These are phyloP conservation scores for Drosophila kanekoi DNA, from an alignment of 2,888 invertebrate genomes.

Conservation along the genomic window DNA sequence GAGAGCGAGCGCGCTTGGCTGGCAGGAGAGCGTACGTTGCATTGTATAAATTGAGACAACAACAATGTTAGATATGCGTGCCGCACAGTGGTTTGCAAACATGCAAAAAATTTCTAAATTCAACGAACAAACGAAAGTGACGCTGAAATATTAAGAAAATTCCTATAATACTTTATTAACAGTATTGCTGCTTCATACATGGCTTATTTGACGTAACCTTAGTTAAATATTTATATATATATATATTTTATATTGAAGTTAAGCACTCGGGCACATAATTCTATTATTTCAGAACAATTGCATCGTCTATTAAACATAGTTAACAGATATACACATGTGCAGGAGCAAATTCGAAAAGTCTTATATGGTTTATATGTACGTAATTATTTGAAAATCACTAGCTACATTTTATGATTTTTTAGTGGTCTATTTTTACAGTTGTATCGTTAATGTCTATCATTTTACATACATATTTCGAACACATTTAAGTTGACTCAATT, in stretches of 20 bases:
- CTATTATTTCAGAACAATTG: slow-evolving; percentile 11
- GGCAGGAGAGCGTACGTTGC: slow-evolving; percentile 27
- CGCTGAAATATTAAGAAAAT: slow-evolving; percentile 1
- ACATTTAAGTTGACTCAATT: slow-evolving; percentile 33
- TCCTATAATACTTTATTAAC: slow-evolving; percentile 52
- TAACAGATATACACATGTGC: slow-evolving; percentile 11
- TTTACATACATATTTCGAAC: slow-evolving; percentile 36
- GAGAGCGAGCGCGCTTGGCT: slow-evolving; percentile 20
- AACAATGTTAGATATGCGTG: slow-evolving; percentile 11
- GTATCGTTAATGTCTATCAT: slow-evolving; percentile 22
- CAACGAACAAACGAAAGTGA: not conserved
- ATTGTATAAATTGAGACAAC: slow-evolving; percentile 41
- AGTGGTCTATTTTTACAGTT: slow-evolving; percentile 31
- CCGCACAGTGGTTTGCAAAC: slow-evolving; percentile 37
- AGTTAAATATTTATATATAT: slow-evolving; percentile 9
- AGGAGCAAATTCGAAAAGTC: slow-evolving; percentile 28
- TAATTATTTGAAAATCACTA: slow-evolving; percentile 35
- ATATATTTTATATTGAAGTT: slow-evolving; percentile 27
- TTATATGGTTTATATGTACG: slow-evolving; percentile 25
- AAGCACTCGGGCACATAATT: slow-evolving; percentile 32
- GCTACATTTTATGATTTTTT: slow-evolving; percentile 12
- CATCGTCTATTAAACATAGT: slow-evolving; percentile 20
- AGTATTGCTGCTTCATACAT: slow-evolving; percentile 42
- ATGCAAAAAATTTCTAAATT: not conserved
- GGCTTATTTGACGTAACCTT: slow-evolving; percentile 31